These are phyloP conservation scores for Paracanthobrama guichenoti DNA, from an alignment of 2,113 vertebrate genomes.

Conservation along the genomic window DNA sequence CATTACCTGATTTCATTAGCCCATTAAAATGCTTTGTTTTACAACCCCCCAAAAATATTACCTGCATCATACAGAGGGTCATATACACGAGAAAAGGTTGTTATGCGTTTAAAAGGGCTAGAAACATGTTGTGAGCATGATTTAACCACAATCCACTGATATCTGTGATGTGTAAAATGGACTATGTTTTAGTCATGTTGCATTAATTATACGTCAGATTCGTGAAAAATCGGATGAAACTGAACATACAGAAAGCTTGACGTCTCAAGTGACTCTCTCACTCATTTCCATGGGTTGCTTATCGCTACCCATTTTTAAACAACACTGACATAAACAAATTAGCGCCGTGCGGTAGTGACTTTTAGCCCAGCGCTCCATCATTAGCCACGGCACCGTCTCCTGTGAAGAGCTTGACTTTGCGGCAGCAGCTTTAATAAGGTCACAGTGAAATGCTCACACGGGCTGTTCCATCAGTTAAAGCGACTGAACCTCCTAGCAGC, in stretches of 20 bases:
- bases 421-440: constrained; percentile 40
- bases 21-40: constrained; percentile 1
- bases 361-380: constrained; percentile 25
- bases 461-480: constrained; percentile 43
- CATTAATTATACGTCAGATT: not conserved
- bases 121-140: not conserved
- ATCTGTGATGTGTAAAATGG: not conserved
- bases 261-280: not conserved
- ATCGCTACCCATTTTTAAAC: constrained; percentile 23
- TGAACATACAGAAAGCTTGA: not conserved
- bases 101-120: not conserved
- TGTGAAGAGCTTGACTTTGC: constrained; percentile 38
- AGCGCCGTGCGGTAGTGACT: not conserved
- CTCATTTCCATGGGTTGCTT: constrained; percentile 22
- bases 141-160: not conserved
- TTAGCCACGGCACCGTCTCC: not conserved
- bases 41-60: not conserved
- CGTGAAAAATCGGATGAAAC: not conserved
- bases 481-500: constrained; percentile 41
- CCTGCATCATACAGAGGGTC: not conserved
- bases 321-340: constrained; percentile 41
- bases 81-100: not conserved
- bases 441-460: constrained; percentile 30
- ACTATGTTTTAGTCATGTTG: not conserved
- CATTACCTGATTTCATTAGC: constrained; percentile 3